Evolutionary conservation across 2,797 vertebrate species (phyloP).

Genomic region (Gymnoscopelus microlampas): DNA sequence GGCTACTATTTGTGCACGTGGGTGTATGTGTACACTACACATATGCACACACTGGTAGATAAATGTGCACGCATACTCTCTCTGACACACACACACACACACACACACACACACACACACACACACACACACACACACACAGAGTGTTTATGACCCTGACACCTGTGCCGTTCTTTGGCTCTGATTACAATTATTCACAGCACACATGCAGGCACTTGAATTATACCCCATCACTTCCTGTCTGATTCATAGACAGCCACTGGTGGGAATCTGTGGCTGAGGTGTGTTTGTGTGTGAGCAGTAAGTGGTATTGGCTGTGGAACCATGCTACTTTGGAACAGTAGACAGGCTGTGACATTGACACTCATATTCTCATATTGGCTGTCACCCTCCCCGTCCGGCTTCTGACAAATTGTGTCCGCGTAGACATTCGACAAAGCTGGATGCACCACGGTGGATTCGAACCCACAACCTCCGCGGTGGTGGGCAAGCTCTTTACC

Average conservation of each 20-base stretch:
- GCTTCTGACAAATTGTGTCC: too few species aligned
- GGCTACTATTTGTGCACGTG: slow-evolving; percentile 32
- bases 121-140: slow-evolving; percentile 1
- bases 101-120: not conserved
- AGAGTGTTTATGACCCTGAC: slow-evolving; percentile 2
- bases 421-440: too few species aligned
- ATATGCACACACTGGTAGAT: not conserved
- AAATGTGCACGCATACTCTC: too few species aligned
- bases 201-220: slow-evolving; percentile 1
- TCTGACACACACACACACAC: too few species aligned
- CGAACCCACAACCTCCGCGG: too few species aligned
- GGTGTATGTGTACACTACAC: not conserved
- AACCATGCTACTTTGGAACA: too few species aligned
- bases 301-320: too few species aligned
- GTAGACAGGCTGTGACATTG: too few species aligned
- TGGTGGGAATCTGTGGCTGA: not conserved
- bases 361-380: too few species aligned
- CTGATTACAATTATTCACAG: slow-evolving; percentile 5
- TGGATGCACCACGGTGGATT: too few species aligned
- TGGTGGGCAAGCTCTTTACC: too few species aligned
- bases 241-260: slow-evolving; percentile 5
- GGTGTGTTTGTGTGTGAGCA: not conserved
- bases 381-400: too few species aligned
- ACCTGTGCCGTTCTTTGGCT: slow-evolving; percentile 28
- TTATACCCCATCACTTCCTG: not conserved